Evolutionary conservation across 2,888 invertebrate genomes (phyloP).

Genomic region (Clostera curtula): DNA sequence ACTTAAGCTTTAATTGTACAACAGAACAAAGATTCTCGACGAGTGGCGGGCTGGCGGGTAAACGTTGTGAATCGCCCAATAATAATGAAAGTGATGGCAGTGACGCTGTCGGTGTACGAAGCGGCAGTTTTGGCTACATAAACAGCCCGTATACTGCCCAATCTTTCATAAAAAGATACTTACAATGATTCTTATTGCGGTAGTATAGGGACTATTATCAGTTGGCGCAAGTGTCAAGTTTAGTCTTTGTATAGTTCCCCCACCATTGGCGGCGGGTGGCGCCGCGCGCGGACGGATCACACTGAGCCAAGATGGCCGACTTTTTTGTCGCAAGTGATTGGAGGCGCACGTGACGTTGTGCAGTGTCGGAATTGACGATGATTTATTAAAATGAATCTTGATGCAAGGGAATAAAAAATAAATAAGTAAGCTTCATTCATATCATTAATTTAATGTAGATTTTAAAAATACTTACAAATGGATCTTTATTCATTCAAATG

Average conservation of each 20-base stretch:
- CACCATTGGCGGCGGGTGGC: slow-evolving; percentile 48
- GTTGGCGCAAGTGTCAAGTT: slow-evolving; percentile 22
- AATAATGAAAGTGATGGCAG: slow-evolving; percentile 74
- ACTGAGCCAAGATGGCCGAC: slow-evolving; percentile 67
- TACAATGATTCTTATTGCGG: slow-evolving; percentile 18
- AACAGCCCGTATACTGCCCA: slow-evolving; percentile 67
- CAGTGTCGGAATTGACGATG: slow-evolving; percentile 10
- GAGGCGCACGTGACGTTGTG: slow-evolving; percentile 17
- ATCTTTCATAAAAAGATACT: slow-evolving; percentile 27
- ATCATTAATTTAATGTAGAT: too few relatives aligned
- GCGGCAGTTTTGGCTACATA: slow-evolving; percentile 74
- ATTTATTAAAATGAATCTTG: too few relatives aligned
- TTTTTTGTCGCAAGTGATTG: slow-evolving; percentile 37
- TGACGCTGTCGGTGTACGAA: slow-evolving; percentile 73
- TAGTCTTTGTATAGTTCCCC: slow-evolving; percentile 45
- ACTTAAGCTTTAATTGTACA: slow-evolving; percentile 63
- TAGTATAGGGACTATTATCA: slow-evolving; percentile 26
- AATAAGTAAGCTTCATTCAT: too few relatives aligned
- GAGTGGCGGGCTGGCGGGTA: slow-evolving; percentile 64
- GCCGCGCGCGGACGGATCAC: slow-evolving; percentile 52
- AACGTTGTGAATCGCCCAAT: slow-evolving; percentile 74
- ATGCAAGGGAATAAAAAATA: too few relatives aligned
- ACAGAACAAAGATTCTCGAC: slow-evolving; percentile 57
- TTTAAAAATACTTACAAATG: too few relatives aligned
- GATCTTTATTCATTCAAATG: too few relatives aligned